A percentile compares a stretch with the other conserved stretches of the same genome.
Conservation (phyloP, 2,113 vertebrate genomes). For the Heterocephalus glaber region DNA sequence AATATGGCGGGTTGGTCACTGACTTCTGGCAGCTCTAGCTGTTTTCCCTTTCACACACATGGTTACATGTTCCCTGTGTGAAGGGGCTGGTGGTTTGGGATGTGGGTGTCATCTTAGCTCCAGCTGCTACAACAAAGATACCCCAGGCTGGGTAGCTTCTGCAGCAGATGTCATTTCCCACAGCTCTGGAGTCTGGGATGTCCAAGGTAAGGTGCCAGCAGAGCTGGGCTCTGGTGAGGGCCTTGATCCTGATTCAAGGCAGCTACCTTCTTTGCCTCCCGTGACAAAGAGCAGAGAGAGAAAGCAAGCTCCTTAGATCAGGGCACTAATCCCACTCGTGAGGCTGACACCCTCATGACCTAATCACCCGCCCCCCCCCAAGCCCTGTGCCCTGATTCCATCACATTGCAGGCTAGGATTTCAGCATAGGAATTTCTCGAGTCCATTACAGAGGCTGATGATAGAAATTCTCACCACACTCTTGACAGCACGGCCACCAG, state of each 20-base stretch:
- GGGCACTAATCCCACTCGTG: background rate
- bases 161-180: background rate
- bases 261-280: background rate
- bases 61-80: background rate
- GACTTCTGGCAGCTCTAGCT: background rate
- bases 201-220: background rate
- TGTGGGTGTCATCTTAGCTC: background rate
- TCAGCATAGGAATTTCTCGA: background rate
- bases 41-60: background rate
- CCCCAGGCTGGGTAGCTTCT: background rate
- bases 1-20: background rate
- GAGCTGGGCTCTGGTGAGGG: background rate
- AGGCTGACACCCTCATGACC: background rate
- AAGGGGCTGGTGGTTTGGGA: background rate
- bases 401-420: background rate
- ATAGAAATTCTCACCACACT: background rate
- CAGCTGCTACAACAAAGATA: background rate
- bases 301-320: background rate
- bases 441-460: background rate
- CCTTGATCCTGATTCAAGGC: background rate
- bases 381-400: background rate
- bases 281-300: background rate
- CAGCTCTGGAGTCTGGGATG: background rate
- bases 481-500: accelerated
- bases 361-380: background rate